Evolutionary conservation across 2,888 invertebrate species (phyloP).

Genomic region (Lithophane leautieri): DNA sequence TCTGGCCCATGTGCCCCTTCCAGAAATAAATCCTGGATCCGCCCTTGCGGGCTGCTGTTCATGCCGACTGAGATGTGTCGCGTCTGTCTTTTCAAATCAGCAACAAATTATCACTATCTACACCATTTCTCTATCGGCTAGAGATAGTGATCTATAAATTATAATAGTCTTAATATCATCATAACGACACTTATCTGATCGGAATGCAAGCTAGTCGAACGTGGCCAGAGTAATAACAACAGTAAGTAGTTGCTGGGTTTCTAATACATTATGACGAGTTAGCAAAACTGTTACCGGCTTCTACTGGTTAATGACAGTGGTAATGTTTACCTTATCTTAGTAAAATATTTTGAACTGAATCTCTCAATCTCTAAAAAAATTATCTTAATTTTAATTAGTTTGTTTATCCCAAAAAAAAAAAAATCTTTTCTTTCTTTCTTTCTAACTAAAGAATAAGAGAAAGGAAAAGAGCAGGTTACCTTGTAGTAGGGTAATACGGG

Average conservation of each 20-base stretch:
- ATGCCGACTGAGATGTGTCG: too few species aligned
- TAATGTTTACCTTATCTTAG: not conserved
- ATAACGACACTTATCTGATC: slow-evolving; percentile 19
- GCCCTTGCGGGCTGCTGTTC: too few species aligned
- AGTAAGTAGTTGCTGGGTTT: slow-evolving; percentile 5
- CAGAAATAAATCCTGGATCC: too few species aligned
- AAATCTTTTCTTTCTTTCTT: too few species aligned
- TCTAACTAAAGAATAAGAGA: too few species aligned
- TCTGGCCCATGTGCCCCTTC: too few species aligned
- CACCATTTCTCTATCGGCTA: slow-evolving; percentile 12
- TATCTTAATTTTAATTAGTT: too few species aligned
- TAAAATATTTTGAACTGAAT: not conserved
- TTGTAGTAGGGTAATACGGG: not conserved
- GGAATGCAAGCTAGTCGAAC: slow-evolving; percentile 27
- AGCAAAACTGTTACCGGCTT: slow-evolving; percentile 15
- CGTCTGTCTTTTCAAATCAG: not conserved
- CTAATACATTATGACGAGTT: slow-evolving; percentile 12
- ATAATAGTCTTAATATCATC: not conserved
- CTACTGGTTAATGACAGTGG: not conserved
- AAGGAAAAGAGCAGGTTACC: not conserved
- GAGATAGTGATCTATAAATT: slow-evolving; percentile 18
- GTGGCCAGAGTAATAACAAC: slow-evolving; percentile 45
- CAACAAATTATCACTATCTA: slow-evolving; percentile 4
- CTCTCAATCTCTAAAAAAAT: too few species aligned
- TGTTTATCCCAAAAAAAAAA: too few species aligned